These are phyloP conservation scores for Aphrophora alni DNA, from an alignment of 2,888 invertebrate genomes.

Conservation along the genomic window DNA sequence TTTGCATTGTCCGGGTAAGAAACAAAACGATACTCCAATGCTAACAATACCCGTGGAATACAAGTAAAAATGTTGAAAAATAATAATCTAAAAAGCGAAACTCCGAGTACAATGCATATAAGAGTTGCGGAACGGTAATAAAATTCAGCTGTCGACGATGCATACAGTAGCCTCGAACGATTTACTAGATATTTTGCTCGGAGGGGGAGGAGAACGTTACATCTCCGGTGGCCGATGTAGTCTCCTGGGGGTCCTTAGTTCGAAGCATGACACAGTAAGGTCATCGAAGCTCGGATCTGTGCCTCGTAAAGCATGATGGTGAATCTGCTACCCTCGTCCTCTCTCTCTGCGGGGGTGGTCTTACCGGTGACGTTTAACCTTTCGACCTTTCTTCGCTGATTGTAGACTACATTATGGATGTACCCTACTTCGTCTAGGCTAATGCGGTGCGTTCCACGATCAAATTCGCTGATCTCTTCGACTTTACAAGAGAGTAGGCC, in stretches of 20 bases:
- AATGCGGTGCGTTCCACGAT: neutral
- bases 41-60: slow-evolving; percentile 27
- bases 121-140: neutral
- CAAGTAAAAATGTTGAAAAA: neutral
- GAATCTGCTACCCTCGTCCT: neutral
- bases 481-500: neutral
- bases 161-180: neutral
- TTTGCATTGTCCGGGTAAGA: slow-evolving; percentile 16
- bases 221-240: neutral
- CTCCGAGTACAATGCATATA: neutral
- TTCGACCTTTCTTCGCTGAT: neutral
- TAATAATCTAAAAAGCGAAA: neutral
- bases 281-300: neutral
- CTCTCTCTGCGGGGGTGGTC: neutral
- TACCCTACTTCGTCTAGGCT: neutral
- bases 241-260: neutral
- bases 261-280: neutral
- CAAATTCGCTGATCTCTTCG: neutral
- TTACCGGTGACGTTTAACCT: neutral
- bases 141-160: neutral
- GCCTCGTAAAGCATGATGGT: slow-evolving; percentile 3
- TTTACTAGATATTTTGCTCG: neutral
- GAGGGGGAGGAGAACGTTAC: neutral
- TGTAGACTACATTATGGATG: neutral
- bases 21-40: slow-evolving; percentile 30